Base-by-base conservation (phyloP, 2,797 vertebrate genomes). In the Taenioides sp. region DNA sequence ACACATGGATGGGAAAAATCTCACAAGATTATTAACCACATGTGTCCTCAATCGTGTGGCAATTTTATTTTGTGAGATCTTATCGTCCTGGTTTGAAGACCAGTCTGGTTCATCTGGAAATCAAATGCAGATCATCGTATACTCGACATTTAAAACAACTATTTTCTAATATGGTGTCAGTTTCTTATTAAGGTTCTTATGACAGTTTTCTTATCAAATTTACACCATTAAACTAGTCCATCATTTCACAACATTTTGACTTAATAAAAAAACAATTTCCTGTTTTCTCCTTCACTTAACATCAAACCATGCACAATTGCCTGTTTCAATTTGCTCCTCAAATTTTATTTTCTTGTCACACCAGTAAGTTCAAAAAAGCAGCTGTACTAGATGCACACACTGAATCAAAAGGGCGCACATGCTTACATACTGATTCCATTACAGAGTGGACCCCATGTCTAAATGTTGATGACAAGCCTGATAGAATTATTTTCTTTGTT, bases 381-480 rank as follows among this genome's bases (percentile, higher is more conserved):
- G n/a, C 22, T 23, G 5, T 70, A 78, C 76, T 22, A 72, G 2
- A 59, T 65, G 76, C 25, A 62, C 67, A 72, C 54, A 71, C 58
- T 54, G 72, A 82, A 58, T 71, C 0, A 61, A 67, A 74, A 72
- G 55, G 75, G 60, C 50, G 71, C 55, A 70, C 74, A 73, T 72
- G 66, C 67, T 68, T 49, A 43, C 78, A 65, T 40, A 67, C 66
- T 65, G 66, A 76, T 63, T 66, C 47, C 17, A 25, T 72, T 61
- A 64, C 73, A 47, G 61, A 75, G 70, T 59, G 59, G 57, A 72
- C 79, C 68, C 75, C 67, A 65, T 54, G 64, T 74, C 63, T 81
- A 78, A 86, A 87, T 73, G 75, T 47, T 37, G 68, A 84, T 85
- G 75, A 84, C 71, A 78, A 54, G 65, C 74, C 69, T 65, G 77